phyloP scores from a whole-genome alignment of 2,113 vertebrate genomes.

The Sapayoa aenigma region DNA sequence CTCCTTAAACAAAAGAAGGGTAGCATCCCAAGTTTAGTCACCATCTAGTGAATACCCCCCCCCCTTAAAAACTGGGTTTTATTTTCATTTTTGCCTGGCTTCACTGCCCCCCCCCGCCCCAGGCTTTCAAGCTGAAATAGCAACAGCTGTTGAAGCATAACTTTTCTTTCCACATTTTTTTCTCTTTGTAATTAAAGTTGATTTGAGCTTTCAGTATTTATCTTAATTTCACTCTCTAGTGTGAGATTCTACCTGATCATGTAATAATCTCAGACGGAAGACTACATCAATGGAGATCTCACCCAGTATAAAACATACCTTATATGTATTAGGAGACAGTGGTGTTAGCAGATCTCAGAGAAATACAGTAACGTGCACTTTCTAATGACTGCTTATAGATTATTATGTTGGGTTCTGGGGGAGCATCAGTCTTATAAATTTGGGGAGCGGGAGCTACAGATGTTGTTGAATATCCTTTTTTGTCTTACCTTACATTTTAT shows the following conservation, averaged over 20 bases:
- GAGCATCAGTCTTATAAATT: neutral
- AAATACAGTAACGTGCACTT: neutral
- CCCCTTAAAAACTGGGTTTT: neutral
- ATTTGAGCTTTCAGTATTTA: neutral
- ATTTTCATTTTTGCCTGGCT: neutral
- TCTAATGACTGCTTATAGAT: neutral
- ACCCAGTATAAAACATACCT: neutral
- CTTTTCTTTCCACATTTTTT: neutral
- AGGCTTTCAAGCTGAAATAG: neutral
- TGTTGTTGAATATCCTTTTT: neutral
- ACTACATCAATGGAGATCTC: neutral
- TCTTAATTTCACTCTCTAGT: neutral
- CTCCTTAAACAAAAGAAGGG: neutral
- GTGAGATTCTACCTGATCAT: neutral
- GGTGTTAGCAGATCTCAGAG: neutral
- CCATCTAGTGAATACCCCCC: neutral
- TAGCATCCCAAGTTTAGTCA: neutral
- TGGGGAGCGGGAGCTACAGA: fast-evolving
- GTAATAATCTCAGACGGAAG: neutral
- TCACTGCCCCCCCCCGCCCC: fast-evolving
- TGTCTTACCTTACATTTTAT: neutral
- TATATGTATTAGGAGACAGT: neutral
- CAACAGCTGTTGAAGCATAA: neutral
- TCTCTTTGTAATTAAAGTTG: neutral
- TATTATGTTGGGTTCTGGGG: neutral